Percentiles rank a stretch among this genome's conserved stretches.
phyloP scores from a whole-genome alignment of 2,113 vertebrate genomes.

The Mystacornis crossleyi region DNA sequence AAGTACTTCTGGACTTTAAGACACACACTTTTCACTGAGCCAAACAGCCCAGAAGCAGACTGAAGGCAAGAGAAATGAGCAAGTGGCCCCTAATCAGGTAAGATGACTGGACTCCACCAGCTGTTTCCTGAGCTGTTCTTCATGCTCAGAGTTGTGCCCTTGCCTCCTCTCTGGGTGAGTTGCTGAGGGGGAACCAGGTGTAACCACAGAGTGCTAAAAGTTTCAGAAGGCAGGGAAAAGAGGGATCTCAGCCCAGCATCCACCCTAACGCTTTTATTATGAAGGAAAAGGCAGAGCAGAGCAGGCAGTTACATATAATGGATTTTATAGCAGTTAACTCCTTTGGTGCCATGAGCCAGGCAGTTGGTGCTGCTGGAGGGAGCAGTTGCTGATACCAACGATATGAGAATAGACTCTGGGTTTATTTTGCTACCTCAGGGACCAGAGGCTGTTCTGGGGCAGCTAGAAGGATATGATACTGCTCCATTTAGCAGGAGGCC shows the following conservation, averaged over 20 bases:
- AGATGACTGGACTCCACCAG: accelerated
- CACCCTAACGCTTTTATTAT: neutral
- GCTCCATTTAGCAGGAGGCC: neutral
- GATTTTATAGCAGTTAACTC: neutral
- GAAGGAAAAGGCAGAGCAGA: neutral
- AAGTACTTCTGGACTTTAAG: neutral
- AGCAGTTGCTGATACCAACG: accelerated
- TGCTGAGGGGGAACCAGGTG: too few species aligned
- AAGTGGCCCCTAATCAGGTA: neutral
- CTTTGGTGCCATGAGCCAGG: neutral
- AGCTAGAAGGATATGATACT: neutral
- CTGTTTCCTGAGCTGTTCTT: neutral
- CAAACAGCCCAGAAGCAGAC: neutral
- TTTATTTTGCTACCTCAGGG: neutral
- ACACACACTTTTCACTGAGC: neutral
- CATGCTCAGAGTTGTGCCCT: neutral
- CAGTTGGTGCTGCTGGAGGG: neutral
- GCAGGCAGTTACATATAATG: neutral
- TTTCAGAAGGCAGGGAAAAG: neutral
- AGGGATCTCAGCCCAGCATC: neutral
- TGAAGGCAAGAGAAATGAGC: neutral
- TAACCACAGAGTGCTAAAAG: neutral
- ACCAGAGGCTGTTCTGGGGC: neutral
- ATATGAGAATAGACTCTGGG: accelerated
- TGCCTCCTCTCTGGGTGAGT: neutral